Percentiles rank a stretch among this genome's conserved stretches.
phyloP scores from a whole-genome alignment of 1,140 invertebrate genomes.

The Cydia strobilella region DNA sequence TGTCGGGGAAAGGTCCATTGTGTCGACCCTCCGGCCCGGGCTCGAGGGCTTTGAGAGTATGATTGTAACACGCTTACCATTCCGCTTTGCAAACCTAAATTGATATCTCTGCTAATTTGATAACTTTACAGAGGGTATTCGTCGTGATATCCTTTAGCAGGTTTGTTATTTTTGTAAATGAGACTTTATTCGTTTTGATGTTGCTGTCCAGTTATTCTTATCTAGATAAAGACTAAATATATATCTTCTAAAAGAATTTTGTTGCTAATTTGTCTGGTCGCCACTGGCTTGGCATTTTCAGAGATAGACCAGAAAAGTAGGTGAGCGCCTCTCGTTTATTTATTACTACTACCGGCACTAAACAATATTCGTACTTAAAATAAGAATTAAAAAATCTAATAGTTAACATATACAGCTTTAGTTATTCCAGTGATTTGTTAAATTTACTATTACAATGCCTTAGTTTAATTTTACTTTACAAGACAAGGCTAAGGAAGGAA shows the following conservation, averaged over 20 bases:
- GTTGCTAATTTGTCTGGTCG: neutral
- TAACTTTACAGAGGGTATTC: slow-evolving; percentile 7
- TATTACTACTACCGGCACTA: too few relatives aligned
- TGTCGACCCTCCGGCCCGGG: slow-evolving; percentile 62
- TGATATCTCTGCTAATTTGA: slow-evolving; percentile 28
- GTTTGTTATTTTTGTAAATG: neutral
- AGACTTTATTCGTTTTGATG: neutral
- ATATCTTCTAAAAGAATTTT: neutral
- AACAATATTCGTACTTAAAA: neutral
- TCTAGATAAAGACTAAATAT: neutral
- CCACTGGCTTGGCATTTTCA: neutral
- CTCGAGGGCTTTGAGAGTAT: slow-evolving; percentile 48
- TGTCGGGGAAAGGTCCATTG: slow-evolving; percentile 66
- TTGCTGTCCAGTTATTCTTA: neutral
- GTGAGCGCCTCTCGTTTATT: neutral
- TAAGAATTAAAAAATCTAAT: too few relatives aligned
- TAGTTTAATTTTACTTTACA: neutral
- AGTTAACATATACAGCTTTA: too few relatives aligned
- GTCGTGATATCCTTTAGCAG: neutral
- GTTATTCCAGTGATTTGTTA: too few relatives aligned
- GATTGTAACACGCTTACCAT: slow-evolving; percentile 33
- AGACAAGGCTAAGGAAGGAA: neutral
- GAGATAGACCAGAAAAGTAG: slow-evolving; percentile 13
- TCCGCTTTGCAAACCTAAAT: slow-evolving; percentile 25
- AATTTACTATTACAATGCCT: too few relatives aligned